Percentiles rank a stretch among this genome's conserved stretches.
Evolutionary conservation across 2,888 invertebrate genomes (phyloP).

Genomic region (Esperia sulphurella): DNA sequence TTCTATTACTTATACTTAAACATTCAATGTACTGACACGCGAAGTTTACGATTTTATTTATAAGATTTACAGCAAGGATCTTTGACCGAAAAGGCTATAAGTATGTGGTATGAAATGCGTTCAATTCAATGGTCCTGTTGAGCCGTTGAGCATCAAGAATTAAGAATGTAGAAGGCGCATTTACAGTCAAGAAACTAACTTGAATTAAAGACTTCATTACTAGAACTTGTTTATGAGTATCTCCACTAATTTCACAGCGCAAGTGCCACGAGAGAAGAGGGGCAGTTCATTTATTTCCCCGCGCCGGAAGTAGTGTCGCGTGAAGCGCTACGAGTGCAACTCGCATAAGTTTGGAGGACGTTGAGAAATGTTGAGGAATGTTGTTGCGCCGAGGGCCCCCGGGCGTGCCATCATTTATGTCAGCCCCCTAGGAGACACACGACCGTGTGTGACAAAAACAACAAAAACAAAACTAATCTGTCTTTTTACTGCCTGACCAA

Average conservation of each 20-base stretch:
- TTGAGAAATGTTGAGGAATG: conserved; percentile 29
- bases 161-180: no score
- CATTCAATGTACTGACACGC: no score
- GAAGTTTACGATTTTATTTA: no score
- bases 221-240: neutral
- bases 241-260: neutral
- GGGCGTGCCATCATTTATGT: conserved; percentile 26
- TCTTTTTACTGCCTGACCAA: no score
- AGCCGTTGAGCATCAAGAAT: no score
- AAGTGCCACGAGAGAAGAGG: neutral
- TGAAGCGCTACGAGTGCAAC: conserved; percentile 27
- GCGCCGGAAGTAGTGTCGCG: conserved; percentile 21
- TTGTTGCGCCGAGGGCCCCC: conserved; percentile 19
- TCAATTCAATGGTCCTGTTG: no score
- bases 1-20: no score
- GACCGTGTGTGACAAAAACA: neutral
- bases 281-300: conserved; percentile 14
- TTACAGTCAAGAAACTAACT: no score
- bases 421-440: conserved; percentile 15
- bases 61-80: no score
- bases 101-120: no score
- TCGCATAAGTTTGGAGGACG: conserved; percentile 35
- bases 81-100: no score
- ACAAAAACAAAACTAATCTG: no score
- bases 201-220: neutral